phyloP scores from a whole-genome alignment of 2,888 invertebrate genomes.

The Pteria penguin region DNA sequence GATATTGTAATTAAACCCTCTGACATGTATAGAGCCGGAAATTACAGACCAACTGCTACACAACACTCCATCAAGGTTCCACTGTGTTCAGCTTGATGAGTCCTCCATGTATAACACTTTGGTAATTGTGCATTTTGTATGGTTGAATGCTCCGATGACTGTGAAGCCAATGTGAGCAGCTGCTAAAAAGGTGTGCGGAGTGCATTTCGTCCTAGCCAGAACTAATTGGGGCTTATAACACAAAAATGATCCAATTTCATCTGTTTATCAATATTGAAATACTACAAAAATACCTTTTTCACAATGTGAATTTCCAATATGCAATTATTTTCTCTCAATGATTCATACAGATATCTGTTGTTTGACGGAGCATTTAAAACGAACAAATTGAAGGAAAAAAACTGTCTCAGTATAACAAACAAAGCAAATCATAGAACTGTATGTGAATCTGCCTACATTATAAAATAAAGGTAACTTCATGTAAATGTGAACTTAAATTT shows the following conservation, averaged over 20 bases:
- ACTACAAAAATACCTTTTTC: too few relatives aligned
- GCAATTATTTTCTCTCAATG: too few relatives aligned
- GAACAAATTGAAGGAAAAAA: too few relatives aligned
- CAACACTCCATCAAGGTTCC: neutral
- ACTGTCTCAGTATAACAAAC: too few relatives aligned
- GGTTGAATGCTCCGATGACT: neutral
- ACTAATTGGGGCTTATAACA: neutral
- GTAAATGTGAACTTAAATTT: too few relatives aligned
- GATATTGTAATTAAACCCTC: too few relatives aligned
- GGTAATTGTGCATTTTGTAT: neutral
- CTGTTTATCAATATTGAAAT: neutral
- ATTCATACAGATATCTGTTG: too few relatives aligned
- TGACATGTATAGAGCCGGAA: neutral
- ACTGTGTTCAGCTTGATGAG: neutral
- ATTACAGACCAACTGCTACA: neutral
- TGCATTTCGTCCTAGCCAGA: neutral
- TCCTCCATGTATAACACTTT: neutral
- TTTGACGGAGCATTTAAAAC: too few relatives aligned
- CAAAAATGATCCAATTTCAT: neutral
- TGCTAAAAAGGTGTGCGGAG: neutral
- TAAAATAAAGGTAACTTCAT: too few relatives aligned
- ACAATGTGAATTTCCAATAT: too few relatives aligned
- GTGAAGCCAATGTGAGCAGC: neutral
- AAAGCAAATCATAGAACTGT: too few relatives aligned
- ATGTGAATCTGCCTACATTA: too few relatives aligned